Evolutionary conservation across 2,888 invertebrate genomes (phyloP), one percentile per base, ranked within the genome.

Genomic region (Syrista parreyssii): DNA sequence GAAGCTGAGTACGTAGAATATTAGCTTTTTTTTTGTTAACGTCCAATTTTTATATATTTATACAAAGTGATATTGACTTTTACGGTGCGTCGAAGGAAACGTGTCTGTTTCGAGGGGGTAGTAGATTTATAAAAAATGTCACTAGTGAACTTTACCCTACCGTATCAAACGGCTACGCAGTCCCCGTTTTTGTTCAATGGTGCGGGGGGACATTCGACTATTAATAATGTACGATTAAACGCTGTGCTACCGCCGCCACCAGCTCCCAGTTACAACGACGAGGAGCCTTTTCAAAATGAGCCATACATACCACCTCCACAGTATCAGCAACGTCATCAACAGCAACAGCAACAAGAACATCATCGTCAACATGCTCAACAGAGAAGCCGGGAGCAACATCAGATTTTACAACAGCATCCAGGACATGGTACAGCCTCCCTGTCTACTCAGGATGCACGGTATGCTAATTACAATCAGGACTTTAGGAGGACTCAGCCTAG

Each of bases 121-220:
- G 9, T 55, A 55, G 55, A 23, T 0, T 55, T 9, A 9, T 0
- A 6, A 55, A 40, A 81, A 75, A 91, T 91, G 91, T 87, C 91
- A 75, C 80, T 91, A 82, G 85, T 88, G 74, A 91, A 91, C 81
- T 91, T 90, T 79, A 90, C 87, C 82, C 79, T 90, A 77, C 89
- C 91, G 30, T 91, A 87, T 82, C 90, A 89, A 77, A 81, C 90
- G 80, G 88, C 88, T 68, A 88, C 90, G 32, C 86, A 89, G 77
- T 82, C 90, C 33, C 86, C 91, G n/a, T 90, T 89, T 69, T 85
- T 87, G 74, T 90, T 88, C 77, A 82, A 85, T n/a, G 87, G 86
- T 23, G 82, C 83, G 55, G 81, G 77, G 31, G 85, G 85, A 12
- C 88, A 87, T 15, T 81, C 87, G 76, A 79, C 86, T 1, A 83